Percentiles rank a stretch among this genome's conserved stretches.
These are phyloP conservation scores for Carcinoscorpius rotundicauda DNA, from an alignment of 1,140 invertebrate genomes.

Conservation along the genomic window DNA sequence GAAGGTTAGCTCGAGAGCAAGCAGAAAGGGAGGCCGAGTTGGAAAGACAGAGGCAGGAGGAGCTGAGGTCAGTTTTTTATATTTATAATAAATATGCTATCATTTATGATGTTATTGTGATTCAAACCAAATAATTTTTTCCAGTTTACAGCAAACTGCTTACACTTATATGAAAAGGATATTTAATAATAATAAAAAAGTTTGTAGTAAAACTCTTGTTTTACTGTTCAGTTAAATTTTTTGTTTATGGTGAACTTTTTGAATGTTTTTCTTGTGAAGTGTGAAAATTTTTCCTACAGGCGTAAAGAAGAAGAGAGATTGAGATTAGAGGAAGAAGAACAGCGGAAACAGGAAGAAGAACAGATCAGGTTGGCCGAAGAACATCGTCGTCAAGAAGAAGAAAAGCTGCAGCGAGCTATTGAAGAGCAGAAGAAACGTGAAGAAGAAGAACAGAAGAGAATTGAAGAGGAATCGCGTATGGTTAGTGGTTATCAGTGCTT, in stretches of 20 bases:
- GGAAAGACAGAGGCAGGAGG: conserved; percentile 53
- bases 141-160: no score
- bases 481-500: background rate
- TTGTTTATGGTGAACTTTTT: no score
- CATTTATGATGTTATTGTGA: no score
- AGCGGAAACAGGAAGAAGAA: conserved; percentile 60
- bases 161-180: no score
- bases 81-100: no score
- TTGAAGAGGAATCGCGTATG: conserved; percentile 15
- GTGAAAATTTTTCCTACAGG: no score
- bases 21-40: conserved; percentile 72
- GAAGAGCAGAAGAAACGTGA: conserved; percentile 17
- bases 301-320: conserved; percentile 55
- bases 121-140: no score
- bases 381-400: conserved; percentile 25
- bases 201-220: no score
- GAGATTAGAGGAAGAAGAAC: conserved; percentile 63
- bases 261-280: no score
- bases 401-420: conserved; percentile 42
- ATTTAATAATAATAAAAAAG: no score
- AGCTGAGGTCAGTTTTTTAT: conserved; percentile 21
- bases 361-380: conserved; percentile 52
- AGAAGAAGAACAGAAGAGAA: conserved; percentile 11
- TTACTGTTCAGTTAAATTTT: no score
- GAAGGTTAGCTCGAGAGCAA: conserved; percentile 67